Evolutionary conservation across 1,140 invertebrate genomes (phyloP), one percentile per base, ranked within the genome.

Genomic region (Camponotus floridanus): DNA sequence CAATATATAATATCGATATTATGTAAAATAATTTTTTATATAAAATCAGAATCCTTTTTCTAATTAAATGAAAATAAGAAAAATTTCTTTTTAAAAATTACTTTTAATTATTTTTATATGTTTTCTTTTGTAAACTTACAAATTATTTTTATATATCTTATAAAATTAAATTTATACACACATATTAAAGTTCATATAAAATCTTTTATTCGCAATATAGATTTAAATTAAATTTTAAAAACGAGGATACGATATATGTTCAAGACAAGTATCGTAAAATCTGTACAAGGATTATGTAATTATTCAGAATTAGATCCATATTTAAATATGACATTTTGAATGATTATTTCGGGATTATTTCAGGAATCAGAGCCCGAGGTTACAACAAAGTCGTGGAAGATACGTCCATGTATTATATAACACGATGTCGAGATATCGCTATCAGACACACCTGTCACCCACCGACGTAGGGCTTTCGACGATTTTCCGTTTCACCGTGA

Each of bases 391-490:
- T 45, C 39, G 26, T 13, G 6, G 5, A 13, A 62, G 3, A 36
- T 51, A 51, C 48, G 15, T 51, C 39, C 39, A 7, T 61, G 26
- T 83, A 73, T 83, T 83, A 83, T 55, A 48, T 81, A 61, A 81
- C 45, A 73, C 11, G 26, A 48, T 55, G n/a, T 31, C 36, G 55
- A 57, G 48, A 79, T 85, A 85, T 81, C 83, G 88, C 88, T 89
- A 89, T 88, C 88, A 65, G 31, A 59, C 57, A 61, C 33, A 61
- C 33, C 87, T 88, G 81, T 85, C 87, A 80, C 87, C 74, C 67
- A 62, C 15, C 9, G 74, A 61, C 74, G 61, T 85, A 85, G 59
- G 68, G 48, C 57, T 67, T 55, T 73, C 48, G 59, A 85, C 73
- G 67, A 87, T 57, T 80, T 88, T 80, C 73, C 76, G 62, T 79